A percentile compares a stretch with the other conserved stretches of the same genome.
phyloP scores from a whole-genome alignment of 2,113 vertebrate species.

The Eupsittula cactorum region DNA sequence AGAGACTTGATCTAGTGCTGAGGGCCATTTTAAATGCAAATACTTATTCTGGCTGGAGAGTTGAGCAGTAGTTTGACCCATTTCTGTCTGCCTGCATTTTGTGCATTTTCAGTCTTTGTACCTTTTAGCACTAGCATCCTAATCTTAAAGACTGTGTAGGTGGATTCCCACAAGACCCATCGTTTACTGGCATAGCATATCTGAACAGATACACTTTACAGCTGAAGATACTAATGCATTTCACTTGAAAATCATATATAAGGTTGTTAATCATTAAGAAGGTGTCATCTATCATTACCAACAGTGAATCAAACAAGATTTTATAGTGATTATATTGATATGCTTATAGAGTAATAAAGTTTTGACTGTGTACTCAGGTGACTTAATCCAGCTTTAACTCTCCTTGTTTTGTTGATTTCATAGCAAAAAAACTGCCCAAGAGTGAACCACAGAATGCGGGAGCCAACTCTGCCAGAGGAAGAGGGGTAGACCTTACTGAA shows the following conservation, averaged over 20 bases:
- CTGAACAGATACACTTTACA: not conserved
- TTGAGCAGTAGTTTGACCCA: not conserved
- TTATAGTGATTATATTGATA: not conserved
- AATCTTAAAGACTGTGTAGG: not conserved
- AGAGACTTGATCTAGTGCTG: not conserved
- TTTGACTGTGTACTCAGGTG: not conserved
- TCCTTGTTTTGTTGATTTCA: constrained; percentile 4
- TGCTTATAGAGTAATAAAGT: not conserved
- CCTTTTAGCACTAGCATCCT: not conserved
- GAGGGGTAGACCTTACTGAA: constrained; percentile 96
- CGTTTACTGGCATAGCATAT: not conserved
- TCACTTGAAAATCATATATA: not conserved
- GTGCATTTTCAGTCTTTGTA: not conserved
- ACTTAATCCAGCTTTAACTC: constrained; percentile 12
- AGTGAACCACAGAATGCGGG: constrained; percentile 90
- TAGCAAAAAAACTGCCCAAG: constrained; percentile 96
- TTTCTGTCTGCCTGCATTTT: not conserved
- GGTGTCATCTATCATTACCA: not conserved
- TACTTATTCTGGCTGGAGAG: not conserved
- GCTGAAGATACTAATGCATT: not conserved
- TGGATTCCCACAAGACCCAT: not conserved
- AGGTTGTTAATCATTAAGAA: not conserved
- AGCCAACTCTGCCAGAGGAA: constrained; percentile 83
- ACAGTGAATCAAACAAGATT: not conserved
- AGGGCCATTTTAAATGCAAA: not conserved